phyloP scores from a whole-genome alignment of 2,797 vertebrate species.

The Pipistrellus kuhlii region DNA sequence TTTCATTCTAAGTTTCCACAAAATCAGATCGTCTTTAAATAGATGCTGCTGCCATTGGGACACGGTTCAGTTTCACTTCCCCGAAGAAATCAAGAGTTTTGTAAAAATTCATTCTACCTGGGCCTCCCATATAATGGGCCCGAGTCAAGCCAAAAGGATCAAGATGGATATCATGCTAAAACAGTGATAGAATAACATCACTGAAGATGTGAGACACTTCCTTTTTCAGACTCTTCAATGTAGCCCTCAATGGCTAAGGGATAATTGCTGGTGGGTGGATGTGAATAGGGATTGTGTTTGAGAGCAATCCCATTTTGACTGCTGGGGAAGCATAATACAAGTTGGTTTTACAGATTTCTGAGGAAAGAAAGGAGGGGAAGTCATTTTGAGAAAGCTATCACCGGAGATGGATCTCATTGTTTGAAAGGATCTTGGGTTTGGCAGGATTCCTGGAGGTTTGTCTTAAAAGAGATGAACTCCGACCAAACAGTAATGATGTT shows the following conservation, averaged over 20 bases:
- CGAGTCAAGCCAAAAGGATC: conserved; percentile 59
- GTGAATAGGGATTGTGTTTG: conserved; percentile 52
- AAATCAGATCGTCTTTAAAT: conserved; percentile 78
- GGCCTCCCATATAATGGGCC: conserved; percentile 65
- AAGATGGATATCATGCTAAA: conserved; percentile 59
- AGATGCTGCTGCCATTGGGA: conserved; percentile 63
- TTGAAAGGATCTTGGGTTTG: conserved; percentile 47
- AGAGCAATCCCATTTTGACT: conserved; percentile 51
- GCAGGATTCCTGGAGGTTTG: conserved; percentile 36
- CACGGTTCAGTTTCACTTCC: conserved; percentile 77
- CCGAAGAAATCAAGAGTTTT: conserved; percentile 73
- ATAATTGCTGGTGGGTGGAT: background rate
- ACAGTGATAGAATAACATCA: conserved; percentile 45
- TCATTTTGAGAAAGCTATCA: conserved; percentile 49
- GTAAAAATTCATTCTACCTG: conserved; percentile 67
- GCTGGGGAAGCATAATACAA: conserved; percentile 36
- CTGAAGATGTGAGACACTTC: conserved; percentile 45
- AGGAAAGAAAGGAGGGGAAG: conserved; percentile 60
- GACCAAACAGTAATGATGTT: background rate
- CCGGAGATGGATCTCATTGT: background rate
- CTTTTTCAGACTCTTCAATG: conserved; percentile 36
- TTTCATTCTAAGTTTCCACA: conserved; percentile 75
- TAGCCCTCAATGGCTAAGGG: background rate
- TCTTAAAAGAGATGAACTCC: conserved; percentile 22
- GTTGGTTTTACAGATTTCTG: conserved; percentile 46